Evolutionary conservation across 2,113 vertebrate species (phyloP), one percentile per base, ranked within the genome.

Genomic region (Malurus alboscapulatus): DNA sequence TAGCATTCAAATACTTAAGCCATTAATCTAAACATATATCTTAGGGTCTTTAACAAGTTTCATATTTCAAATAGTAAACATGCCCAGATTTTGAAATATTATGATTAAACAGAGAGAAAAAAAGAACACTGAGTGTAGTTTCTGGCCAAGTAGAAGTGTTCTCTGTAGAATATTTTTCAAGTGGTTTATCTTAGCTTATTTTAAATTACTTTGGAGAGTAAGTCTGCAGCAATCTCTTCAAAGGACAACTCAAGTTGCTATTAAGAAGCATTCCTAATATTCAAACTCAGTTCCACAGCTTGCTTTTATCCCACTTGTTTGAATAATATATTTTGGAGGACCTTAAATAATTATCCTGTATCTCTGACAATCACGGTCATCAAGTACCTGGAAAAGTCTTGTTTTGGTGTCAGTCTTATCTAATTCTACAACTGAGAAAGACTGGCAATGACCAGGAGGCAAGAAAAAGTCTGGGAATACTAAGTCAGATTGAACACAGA

Each of bases 171-270:
- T 17, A 67, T 76, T 94, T 95, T 94, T 79, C 59, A 74, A 65
- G 40, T 65, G 22, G 44, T 78, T 96, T 93, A 71, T 87, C 69
- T 82, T 57, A 93, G 20, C 34, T 88, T 84, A 69, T 62, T 91
- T 91, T 66, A 79, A 92, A 79, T 78, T 4, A 53, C 34, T 83
- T 92, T 88, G 42, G 85, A 95, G 62, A 62, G 53, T 36, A 75
- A 84, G 24, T 27, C 19, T 78, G 24, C 25, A 76, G 42, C n/a
- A 82, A 45, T 92, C 79, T 89, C 42, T 45, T 62, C 53, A 57
- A 45, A 91, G 69, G 30, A 51, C 42, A 83, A 62, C 22, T 30
- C 34, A 4, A 58, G 18, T 44, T 58, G 29, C 15, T 62, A 24
- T 36, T 51, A 54, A 67, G 44, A 87, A 66, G 22, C 32, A 53